phyloP scores from a whole-genome alignment of 53 echinoderm and acorn worm genomes.

The Holothuria leucospilota region DNA sequence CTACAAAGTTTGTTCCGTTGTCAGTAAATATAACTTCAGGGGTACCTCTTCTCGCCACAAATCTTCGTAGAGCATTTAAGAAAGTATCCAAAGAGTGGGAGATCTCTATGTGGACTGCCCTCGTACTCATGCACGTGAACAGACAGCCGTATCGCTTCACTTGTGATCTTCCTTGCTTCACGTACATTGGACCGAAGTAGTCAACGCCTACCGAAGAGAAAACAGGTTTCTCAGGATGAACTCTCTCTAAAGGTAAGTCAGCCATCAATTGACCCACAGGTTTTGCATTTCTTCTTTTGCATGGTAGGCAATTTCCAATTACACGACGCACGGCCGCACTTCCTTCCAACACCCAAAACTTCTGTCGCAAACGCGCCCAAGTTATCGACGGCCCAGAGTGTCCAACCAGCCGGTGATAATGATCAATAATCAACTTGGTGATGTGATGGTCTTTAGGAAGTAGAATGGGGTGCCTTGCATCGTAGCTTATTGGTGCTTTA shows the following conservation, averaged over 20 bases:
- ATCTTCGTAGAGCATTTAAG: slow-evolving; percentile 66
- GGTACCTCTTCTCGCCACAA: slow-evolving; percentile 55
- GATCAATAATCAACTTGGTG: slow-evolving; percentile 35
- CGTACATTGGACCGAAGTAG: too few relatives aligned
- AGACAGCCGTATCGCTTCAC: slow-evolving; percentile 67
- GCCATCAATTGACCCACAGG: slow-evolving; percentile 56
- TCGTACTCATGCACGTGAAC: slow-evolving; percentile 58
- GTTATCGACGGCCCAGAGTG: slow-evolving; percentile 55
- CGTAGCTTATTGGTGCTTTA: slow-evolving; percentile 29
- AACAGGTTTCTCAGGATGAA: slow-evolving; percentile 47
- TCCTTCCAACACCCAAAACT: slow-evolving; percentile 54
- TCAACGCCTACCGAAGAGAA: too few relatives aligned
- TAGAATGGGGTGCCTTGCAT: slow-evolving; percentile 56
- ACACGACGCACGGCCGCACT: slow-evolving; percentile 48
- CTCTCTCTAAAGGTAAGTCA: slow-evolving; percentile 51
- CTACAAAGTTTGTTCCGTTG: slow-evolving; percentile 70
- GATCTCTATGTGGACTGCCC: slow-evolving; percentile 71
- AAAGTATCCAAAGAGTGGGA: slow-evolving; percentile 66
- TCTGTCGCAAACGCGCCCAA: slow-evolving; percentile 46
- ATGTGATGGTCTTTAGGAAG: slow-evolving; percentile 59
- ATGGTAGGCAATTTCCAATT: slow-evolving; percentile 54
- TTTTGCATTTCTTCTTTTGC: slow-evolving; percentile 47
- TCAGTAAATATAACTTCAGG: slow-evolving; percentile 55
- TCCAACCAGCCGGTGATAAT: slow-evolving; percentile 43
- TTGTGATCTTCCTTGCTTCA: slow-evolving; percentile 21